Evolutionary conservation across 2,888 invertebrate genomes (phyloP).

Genomic region (Biston betularia): DNA sequence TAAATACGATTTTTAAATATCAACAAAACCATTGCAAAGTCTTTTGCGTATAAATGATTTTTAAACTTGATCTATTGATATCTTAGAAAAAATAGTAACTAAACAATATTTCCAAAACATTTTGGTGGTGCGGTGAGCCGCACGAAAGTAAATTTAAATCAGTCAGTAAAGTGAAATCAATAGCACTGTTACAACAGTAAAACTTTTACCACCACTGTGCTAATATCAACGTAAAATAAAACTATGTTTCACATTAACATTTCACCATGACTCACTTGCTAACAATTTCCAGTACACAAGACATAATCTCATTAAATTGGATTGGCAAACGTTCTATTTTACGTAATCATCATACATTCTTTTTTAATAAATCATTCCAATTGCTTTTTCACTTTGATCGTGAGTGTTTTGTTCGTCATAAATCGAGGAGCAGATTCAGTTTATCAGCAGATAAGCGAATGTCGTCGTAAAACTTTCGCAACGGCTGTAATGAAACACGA

Average conservation of each 20-base stretch:
- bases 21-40: too few species aligned
- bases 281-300: slow-evolving; percentile 6
- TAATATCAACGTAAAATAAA: slow-evolving; percentile 29
- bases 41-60: too few species aligned
- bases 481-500: slow-evolving; percentile 39
- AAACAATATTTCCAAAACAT: too few species aligned
- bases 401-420: slow-evolving; percentile 25
- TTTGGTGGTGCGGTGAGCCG: not conserved
- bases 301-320: slow-evolving; percentile 9
- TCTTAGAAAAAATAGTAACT: too few species aligned
- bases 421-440: slow-evolving; percentile 17
- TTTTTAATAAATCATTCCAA: slow-evolving; percentile 23
- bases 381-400: slow-evolving; percentile 22
- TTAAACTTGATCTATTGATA: too few species aligned
- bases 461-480: slow-evolving; percentile 40
- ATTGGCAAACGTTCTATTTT: slow-evolving; percentile 25
- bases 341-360: slow-evolving; percentile 12
- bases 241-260: slow-evolving; percentile 22
- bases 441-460: slow-evolving; percentile 30
- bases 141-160: not conserved
- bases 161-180: not conserved
- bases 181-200: not conserved
- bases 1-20: too few species aligned
- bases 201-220: slow-evolving; percentile 29
- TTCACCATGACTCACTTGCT: slow-evolving; percentile 22